Conservation (phyloP, 64 coral and sea anemone species). For the Pachyseris speciosa region DNA sequence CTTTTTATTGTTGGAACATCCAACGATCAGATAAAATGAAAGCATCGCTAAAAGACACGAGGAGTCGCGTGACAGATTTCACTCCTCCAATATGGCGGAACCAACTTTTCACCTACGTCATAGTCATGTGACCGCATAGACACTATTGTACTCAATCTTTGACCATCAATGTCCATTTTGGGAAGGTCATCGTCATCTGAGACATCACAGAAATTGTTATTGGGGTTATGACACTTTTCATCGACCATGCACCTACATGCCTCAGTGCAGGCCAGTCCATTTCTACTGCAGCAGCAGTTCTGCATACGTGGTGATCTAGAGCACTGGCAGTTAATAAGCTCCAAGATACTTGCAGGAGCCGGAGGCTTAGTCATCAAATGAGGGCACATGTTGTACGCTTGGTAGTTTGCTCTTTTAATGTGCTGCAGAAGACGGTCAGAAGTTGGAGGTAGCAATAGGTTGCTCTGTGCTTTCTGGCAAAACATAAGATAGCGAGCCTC, state of each 20-base stretch:
- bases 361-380: slow-evolving; percentile 22
- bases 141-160: too few relatives aligned
- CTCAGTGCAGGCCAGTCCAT: slow-evolving; percentile 36
- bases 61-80: too few relatives aligned
- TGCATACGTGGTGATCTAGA: slow-evolving; percentile 2
- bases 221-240: slow-evolving; percentile 48
- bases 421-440: slow-evolving; percentile 33
- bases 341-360: slow-evolving; percentile 26
- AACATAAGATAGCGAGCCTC: slow-evolving; percentile 44
- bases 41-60: too few relatives aligned
- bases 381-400: slow-evolving; percentile 20
- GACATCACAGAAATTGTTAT: background rate
- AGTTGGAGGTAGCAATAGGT: slow-evolving; percentile 13
- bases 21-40: too few relatives aligned
- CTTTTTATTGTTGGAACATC: too few relatives aligned
- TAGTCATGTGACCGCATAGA: too few relatives aligned
- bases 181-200: too few relatives aligned
- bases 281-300: slow-evolving; percentile 18
- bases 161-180: too few relatives aligned
- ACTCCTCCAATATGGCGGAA: too few relatives aligned
- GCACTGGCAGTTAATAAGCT: slow-evolving; percentile 22
- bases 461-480: slow-evolving; percentile 27
- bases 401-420: slow-evolving; percentile 49
- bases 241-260: slow-evolving; percentile 40
- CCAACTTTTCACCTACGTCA: too few relatives aligned